A percentile compares a stretch with the other conserved stretches of the same genome.
phyloP scores from a whole-genome alignment of 2,888 invertebrate species.

The Autographa gamma region DNA sequence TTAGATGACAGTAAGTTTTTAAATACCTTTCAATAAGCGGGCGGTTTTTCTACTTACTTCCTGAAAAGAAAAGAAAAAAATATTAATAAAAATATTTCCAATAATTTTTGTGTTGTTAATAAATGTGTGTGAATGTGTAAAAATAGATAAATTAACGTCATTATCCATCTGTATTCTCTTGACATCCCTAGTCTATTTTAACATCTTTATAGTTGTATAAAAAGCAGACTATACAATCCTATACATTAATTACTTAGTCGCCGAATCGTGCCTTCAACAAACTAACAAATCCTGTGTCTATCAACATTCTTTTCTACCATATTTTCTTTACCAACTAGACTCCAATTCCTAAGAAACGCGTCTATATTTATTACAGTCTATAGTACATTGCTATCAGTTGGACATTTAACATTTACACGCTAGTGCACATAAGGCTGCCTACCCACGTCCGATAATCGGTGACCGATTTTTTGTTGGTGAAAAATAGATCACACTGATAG shows the following conservation, averaged over 20 bases:
- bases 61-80: constrained; percentile 27
- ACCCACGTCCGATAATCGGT: too few species aligned
- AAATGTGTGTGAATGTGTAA: too few species aligned
- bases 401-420: constrained; percentile 46
- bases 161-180: too few species aligned
- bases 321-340: not conserved
- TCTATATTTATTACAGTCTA: constrained; percentile 33
- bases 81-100: not conserved
- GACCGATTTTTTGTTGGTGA: too few species aligned
- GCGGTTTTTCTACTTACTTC: constrained; percentile 28
- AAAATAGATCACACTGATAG: too few species aligned
- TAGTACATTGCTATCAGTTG: constrained; percentile 24
- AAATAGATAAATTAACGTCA: too few species aligned
- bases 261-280: too few species aligned
- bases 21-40: constrained; percentile 13
- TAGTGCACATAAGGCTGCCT: constrained; percentile 32
- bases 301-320: not conserved
- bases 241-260: too few species aligned
- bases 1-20: not conserved
- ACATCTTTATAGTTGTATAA: too few species aligned
- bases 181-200: too few species aligned
- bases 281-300: not conserved
- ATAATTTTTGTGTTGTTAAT: too few species aligned
- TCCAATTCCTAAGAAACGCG: constrained; percentile 19
- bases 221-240: too few species aligned